Conservation (phyloP, 2,888 invertebrate species). For the Chorisops tibialis region DNA sequence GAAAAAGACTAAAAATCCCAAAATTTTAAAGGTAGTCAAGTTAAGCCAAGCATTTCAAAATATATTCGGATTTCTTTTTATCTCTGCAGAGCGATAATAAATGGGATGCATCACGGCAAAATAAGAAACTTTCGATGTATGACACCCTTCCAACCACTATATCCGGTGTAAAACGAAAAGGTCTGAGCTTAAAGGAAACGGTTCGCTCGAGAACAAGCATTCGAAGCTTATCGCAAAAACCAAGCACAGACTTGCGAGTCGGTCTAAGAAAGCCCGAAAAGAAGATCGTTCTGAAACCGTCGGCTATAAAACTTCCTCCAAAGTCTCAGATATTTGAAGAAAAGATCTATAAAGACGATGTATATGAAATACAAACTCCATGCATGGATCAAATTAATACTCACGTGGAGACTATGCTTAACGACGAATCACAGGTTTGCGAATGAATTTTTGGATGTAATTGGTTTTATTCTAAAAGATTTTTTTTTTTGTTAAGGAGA, state of each 20-base stretch:
- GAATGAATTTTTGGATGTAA: neutral
- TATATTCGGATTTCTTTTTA: neutral
- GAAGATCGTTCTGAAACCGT: neutral
- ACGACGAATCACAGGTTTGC: constrained; percentile 5
- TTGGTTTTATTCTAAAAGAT: constrained; percentile 2
- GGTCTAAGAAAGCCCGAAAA: neutral
- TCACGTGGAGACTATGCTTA: constrained; percentile 14
- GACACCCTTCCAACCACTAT: neutral
- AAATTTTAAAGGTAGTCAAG: neutral
- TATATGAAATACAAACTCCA: neutral
- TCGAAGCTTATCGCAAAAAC: neutral
- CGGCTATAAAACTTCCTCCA: neutral
- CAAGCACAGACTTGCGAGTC: neutral
- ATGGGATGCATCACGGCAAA: neutral
- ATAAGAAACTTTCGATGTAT: constrained; percentile 28
- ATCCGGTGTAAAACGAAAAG: constrained; percentile 1
- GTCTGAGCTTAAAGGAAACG: neutral
- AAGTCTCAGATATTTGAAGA: neutral
- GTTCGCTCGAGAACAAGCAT: constrained; percentile 1
- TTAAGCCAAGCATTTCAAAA: neutral
- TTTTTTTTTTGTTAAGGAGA: neutral
- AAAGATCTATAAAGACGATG: constrained; percentile 3
- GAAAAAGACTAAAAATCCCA: constrained; percentile 32
- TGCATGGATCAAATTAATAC: constrained; percentile 16
- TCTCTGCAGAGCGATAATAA: neutral